phyloP scores from a whole-genome alignment of 2,797 vertebrate species.

The Enteromius trimaculatus region DNA sequence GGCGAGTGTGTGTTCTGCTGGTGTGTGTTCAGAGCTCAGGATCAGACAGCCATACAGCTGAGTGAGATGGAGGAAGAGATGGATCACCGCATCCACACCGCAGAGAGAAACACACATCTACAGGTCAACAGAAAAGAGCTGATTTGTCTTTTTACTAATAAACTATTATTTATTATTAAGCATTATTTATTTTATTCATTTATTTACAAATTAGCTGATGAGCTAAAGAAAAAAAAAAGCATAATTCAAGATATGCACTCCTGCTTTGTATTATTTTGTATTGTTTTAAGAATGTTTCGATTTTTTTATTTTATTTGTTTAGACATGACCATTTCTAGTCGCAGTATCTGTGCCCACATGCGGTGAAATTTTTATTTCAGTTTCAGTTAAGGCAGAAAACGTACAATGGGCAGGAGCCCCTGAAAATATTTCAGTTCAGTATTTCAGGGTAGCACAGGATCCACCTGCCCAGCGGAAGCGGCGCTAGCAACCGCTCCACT shows the following conservation, averaged over 20 bases:
- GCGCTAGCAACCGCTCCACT: no score
- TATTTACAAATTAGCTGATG: neutral
- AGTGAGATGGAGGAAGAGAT: constrained; percentile 97
- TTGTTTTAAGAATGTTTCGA: neutral
- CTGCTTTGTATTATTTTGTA: no score
- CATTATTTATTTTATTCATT: neutral
- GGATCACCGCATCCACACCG: constrained; percentile 92
- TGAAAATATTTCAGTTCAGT: no score
- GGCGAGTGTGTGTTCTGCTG: neutral
- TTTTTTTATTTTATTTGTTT: neutral
- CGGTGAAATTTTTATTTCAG: neutral
- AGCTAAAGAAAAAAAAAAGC: neutral
- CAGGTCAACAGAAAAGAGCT: constrained; percentile 77
- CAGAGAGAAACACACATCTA: constrained; percentile 83
- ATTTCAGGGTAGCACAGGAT: no score
- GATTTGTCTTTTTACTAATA: neutral
- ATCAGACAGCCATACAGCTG: constrained; percentile 92
- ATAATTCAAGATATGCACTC: neutral
- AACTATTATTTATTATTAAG: neutral
- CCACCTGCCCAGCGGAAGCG: no score
- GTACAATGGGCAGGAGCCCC: no score
- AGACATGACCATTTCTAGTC: neutral
- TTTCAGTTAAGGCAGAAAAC: no score
- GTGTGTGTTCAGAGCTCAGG: constrained; percentile 84
- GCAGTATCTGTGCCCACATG: neutral